Percentiles rank a stretch among this genome's conserved stretches.
Evolutionary conservation across 2,113 vertebrate genomes (phyloP).

Genomic region (Gallinago paraguaiae): DNA sequence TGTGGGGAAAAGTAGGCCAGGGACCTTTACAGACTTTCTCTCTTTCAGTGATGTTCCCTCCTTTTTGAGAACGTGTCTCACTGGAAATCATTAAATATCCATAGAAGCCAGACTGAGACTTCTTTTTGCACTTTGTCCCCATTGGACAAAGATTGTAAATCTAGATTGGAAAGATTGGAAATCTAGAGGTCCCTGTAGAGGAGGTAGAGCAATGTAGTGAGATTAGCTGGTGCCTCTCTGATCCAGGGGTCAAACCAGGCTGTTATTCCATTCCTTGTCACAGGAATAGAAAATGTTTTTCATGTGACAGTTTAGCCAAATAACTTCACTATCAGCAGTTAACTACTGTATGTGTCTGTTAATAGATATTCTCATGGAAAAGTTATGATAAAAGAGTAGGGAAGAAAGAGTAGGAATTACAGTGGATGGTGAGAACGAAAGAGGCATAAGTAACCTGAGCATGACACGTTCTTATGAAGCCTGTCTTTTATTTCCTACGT

Average conservation of each 20-base stretch:
- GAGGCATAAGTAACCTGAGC: background rate
- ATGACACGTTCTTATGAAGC: background rate
- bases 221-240: background rate
- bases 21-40: background rate
- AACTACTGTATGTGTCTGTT: background rate
- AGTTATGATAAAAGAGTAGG: background rate
- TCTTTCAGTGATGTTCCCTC: background rate
- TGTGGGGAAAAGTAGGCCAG: background rate
- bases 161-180: background rate
- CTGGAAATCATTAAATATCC: background rate
- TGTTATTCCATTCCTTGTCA: background rate
- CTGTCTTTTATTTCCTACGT: conserved; percentile 50
- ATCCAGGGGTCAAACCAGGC: background rate
- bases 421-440: background rate
- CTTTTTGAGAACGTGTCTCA: background rate
- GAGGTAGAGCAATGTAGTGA: background rate
- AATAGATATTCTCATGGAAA: background rate
- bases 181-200: background rate
- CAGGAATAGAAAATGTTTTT: background rate
- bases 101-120: background rate
- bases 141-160: too few relatives aligned
- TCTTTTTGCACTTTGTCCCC: background rate
- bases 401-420: background rate
- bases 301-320: background rate
- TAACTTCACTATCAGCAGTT: background rate